Base-by-base conservation (phyloP, 2,888 invertebrate genomes). In the Apamea crenata region DNA sequence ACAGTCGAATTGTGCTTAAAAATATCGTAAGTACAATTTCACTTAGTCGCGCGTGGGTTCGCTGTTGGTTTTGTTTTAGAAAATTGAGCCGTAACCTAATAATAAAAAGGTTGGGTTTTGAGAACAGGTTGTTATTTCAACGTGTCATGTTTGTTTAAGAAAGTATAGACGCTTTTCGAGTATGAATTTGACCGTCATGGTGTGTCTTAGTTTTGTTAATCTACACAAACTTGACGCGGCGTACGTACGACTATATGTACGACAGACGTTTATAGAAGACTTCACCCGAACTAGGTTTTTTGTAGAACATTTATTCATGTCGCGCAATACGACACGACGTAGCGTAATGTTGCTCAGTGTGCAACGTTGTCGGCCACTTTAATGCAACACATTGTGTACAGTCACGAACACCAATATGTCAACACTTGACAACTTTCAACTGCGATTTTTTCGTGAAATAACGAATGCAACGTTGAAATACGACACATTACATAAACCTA, bases 261-360 rank as follows among this genome's bases (percentile, higher is more conserved):
- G 36, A 36, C n/a, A 2, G 21, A 53, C 14, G 47, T 59, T 25
- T 18, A 16, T 16, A 56, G 36, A 47, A 80, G 81, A 66, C 47
- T 29, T 29, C 56, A 66, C 0, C 65, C 4, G 8, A 32, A 40
- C 47, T 53, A 50, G n/a, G 29, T 59, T 50, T 66, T 79, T 65
- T 66, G 16, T 73, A 67, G 59, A 73, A 80, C n/a, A 72, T 25
- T 59, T 70, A 67, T 67, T 74, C 29, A 68, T 53, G 36, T n/a
- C 36, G 40, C 56, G 44, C 65, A 63, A n/a, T 65, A 47, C 44
- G 40, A 32, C 14, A 10, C 16, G 2, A n/a, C 67, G 75, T 75
- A 36, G 47, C 66, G 47, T 47, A 75, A 47, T 50, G 25, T 67
- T 76, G 67, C 67, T 47, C 76, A 59, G n/a, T 66, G 71, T 71